Base-by-base conservation (phyloP, 1,140 invertebrate genomes). In the Musca vetustissima region DNA sequence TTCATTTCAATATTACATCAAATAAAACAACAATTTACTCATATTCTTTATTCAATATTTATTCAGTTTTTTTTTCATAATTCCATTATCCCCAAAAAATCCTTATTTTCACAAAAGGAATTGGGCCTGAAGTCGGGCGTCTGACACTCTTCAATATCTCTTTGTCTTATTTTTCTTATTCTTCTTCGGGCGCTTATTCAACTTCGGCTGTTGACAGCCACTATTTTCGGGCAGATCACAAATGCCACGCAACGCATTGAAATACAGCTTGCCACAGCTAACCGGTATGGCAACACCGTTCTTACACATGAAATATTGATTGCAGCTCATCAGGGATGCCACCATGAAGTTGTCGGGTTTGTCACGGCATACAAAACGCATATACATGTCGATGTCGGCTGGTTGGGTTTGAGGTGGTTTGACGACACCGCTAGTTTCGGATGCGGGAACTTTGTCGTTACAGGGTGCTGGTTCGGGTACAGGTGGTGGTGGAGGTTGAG, bases 191-290 rank as follows among this genome's bases (percentile, higher is more conserved):
- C 15, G 53, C 71, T 1, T 19, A 49, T 49, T 49, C 6, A 49
- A 14, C 47, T 28, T 55, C 14, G 1, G 77, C 75, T 69, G 28
- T 80, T 76, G 14, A 80, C 78, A 80, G 7, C 72, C 71, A 8
- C 75, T 80, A 25, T 80, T 80, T 52, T 77, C 72, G 6, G 78
- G 78, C 64, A 79, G 69, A 74, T 80, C 78, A 69, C 78, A 80
- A 48, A 76, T 73, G 43, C 78, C 78, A 71, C 76, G 80, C 50
- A 78, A 66, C 0, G 73, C 72, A 19, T 80, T 80, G 72, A 80
- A 80, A 70, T 78, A 80, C 47, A 73, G 73, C 4, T 68, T 15
- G 13, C 78, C 78, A 65, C 78, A 80, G 70, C 72, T 77, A 0
- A 75, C 77, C 47, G 66, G 71, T 24, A 80, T 32, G 0, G 78